phyloP scores from a whole-genome alignment of 2,797 vertebrate species.

The Loris lydekkerianus region DNA sequence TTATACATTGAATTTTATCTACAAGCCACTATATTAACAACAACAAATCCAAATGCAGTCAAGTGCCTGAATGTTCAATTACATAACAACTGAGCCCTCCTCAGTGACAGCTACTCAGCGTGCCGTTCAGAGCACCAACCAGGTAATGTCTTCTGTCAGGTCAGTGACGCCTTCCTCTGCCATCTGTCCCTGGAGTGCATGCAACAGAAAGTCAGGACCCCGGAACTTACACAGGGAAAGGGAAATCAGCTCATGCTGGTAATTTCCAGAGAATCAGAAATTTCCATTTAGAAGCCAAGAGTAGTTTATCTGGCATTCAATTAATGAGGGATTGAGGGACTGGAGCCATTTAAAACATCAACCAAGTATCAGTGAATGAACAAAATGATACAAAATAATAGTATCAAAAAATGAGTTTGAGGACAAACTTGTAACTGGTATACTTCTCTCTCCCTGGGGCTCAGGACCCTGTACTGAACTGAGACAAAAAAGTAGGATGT shows the following conservation, averaged over 20 bases:
- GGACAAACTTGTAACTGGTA: neutral
- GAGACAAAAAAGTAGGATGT: neutral
- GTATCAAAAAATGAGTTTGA: neutral
- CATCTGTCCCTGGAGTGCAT: conserved; percentile 66
- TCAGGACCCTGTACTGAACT: neutral
- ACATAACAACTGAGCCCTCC: neutral
- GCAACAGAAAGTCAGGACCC: conserved; percentile 15
- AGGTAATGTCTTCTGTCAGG: conserved; percentile 60
- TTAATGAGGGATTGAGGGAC: neutral
- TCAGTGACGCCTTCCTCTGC: conserved; percentile 62
- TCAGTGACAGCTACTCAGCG: conserved; percentile 1
- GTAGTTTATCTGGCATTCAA: neutral
- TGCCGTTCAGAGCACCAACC: neutral
- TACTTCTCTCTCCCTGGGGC: neutral
- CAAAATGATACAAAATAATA: neutral
- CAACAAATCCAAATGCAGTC: neutral
- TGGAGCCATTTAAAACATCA: neutral
- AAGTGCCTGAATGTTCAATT: neutral
- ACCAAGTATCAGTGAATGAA: neutral
- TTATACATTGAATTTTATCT: neutral
- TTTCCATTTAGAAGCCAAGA: conserved; percentile 35
- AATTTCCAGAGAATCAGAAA: conserved; percentile 50
- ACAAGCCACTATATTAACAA: neutral
- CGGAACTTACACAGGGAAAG: neutral
- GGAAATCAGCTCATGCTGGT: neutral